Base-by-base conservation (phyloP, 2,888 invertebrate genomes). In the Lepidochitona cinerea region DNA sequence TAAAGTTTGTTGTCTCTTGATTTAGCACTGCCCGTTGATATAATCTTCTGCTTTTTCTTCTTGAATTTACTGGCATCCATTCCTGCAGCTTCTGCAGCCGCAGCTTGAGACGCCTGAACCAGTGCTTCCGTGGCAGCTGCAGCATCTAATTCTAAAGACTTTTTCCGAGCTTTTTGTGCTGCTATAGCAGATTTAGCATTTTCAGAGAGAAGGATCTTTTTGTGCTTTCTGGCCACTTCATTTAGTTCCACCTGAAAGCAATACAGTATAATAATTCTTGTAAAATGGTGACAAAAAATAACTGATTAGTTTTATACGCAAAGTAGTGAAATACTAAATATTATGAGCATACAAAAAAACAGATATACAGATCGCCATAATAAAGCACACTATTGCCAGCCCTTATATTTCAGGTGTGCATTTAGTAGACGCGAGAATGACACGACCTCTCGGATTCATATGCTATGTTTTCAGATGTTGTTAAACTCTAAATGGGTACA, bases 1-100 rank as follows among this genome's bases (percentile, higher is more conserved):
- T 97, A 95, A 1, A 97, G 92, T 72, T 83, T 86, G 41, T 85
- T 82, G 69, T 81, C 81, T 9, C 79, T 73, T 29, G 81, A 41
- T 69, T 79, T 77, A 23, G 73, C 59, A n/a, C 76, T 78, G 14
- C 87, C 87, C 1, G 87, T 85, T 18, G 86, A 87, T 5, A 88
- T 87, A 41, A 88, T 78, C 75, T 86, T 86, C 75, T 87, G 86
- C 68, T 89, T 89, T 79, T 85, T 85, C 73, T 84, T 85, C 74
- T 84, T 85, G 0, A 81, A 77, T 59, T 32, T 71, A 53, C 23
- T 37, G n/a, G 26, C 72, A 35, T 23, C 36, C n/a, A 26, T 49
- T 36, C 59, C 54, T 37, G 67, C 49, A n/a, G 72, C 23, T 3
- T 33, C 65, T 49, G 68, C 53, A 29, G 67, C 77, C 3, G 79